A percentile compares a stretch with the other conserved stretches of the same genome.
phyloP scores from a whole-genome alignment of 2,113 vertebrate genomes.

The Mastomys coucha region DNA sequence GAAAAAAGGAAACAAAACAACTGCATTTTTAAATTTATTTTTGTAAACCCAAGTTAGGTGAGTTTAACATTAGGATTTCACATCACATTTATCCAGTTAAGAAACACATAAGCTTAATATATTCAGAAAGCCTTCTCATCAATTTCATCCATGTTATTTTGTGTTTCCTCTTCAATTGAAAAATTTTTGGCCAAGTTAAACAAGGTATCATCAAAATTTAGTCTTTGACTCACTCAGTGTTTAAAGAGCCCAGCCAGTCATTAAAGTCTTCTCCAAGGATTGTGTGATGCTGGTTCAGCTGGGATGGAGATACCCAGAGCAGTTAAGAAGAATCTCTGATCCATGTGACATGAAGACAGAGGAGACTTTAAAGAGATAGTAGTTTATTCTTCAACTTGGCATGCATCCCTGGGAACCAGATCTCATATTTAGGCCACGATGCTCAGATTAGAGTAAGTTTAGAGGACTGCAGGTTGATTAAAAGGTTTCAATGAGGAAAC shows the following conservation, averaged over 20 bases:
- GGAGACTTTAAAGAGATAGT: background rate
- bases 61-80: background rate
- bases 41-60: background rate
- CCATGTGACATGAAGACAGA: background rate
- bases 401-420: background rate
- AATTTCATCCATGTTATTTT: background rate
- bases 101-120: background rate
- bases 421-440: background rate
- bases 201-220: background rate
- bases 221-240: background rate
- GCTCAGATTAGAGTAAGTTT: background rate
- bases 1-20: background rate
- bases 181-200: background rate
- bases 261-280: background rate
- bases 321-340: background rate
- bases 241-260: background rate
- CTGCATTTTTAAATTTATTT: background rate
- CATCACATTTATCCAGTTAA: background rate
- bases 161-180: background rate
- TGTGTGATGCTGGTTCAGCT: rapidly evolving
- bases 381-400: background rate
- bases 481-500: background rate
- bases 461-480: background rate
- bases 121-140: background rate
- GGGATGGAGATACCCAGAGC: background rate